Percentiles rank a stretch among this genome's conserved stretches.
phyloP scores from a whole-genome alignment of 2,113 vertebrate species.

The Regulus satrapa region DNA sequence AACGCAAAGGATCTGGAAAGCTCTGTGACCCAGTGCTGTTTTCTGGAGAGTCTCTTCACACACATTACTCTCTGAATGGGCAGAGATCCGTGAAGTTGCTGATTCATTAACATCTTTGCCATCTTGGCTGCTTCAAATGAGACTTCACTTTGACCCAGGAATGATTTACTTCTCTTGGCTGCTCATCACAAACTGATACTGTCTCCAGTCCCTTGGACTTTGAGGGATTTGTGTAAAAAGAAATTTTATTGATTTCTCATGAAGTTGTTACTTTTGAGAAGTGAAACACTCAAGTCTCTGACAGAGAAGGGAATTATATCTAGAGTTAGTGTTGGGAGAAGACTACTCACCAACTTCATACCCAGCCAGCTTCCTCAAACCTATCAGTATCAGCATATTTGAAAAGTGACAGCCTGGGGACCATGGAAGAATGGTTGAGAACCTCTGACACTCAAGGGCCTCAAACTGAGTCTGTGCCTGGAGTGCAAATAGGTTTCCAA shows the following conservation, averaged over 20 bases:
- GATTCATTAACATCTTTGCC: conserved; percentile 6
- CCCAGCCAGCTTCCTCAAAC: neutral
- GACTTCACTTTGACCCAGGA: neutral
- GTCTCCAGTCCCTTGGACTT: conserved; percentile 1
- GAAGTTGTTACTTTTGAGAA: neutral
- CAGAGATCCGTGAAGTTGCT: conserved; percentile 39
- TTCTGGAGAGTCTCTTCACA: neutral
- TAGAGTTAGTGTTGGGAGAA: neutral
- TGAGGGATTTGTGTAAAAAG: neutral
- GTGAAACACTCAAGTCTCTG: neutral
- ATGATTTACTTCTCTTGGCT: conserved; percentile 42
- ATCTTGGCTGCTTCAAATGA: conserved; percentile 24
- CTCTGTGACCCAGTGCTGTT: neutral
- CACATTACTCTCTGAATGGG: neutral
- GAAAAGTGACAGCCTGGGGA: neutral
- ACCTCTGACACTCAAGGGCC: neutral
- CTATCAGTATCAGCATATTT: neutral
- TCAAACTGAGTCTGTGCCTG: neutral
- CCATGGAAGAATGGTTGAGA: neutral
- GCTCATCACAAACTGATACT: neutral
- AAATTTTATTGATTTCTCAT: neutral
- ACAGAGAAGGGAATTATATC: neutral
- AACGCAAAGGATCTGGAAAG: neutral
- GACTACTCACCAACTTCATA: neutral
- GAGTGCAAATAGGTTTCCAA: neutral